phyloP scores from a whole-genome alignment of 2,113 vertebrate species.

The Apodemus speciosus region DNA sequence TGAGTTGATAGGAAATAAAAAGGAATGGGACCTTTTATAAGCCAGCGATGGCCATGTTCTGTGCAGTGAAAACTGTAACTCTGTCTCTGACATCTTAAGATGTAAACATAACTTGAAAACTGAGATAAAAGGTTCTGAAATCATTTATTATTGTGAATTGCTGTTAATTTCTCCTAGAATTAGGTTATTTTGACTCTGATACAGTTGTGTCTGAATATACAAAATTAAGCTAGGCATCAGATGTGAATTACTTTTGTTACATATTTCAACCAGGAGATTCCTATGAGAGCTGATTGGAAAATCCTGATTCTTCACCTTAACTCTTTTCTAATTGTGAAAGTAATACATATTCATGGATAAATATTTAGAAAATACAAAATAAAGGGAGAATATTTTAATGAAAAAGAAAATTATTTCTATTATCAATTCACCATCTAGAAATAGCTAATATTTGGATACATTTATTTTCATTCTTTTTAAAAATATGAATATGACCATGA shows the following conservation, averaged over 20 bases:
- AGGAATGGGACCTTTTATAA: not conserved
- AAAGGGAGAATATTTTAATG: constrained; percentile 36
- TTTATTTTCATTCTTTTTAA: constrained; percentile 49
- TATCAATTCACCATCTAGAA: constrained; percentile 22
- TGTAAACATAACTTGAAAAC: constrained; percentile 16
- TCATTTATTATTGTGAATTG: constrained; percentile 24
- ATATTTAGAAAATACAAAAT: constrained; percentile 55
- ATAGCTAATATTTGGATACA: constrained; percentile 54
- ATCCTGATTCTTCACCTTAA: constrained; percentile 44
- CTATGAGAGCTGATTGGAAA: constrained; percentile 29
- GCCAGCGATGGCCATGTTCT: not conserved
- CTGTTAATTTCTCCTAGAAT: constrained; percentile 16
- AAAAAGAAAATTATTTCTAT: constrained; percentile 43
- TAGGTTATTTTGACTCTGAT: not conserved
- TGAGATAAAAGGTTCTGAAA: not conserved
- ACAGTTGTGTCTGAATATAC: not conserved
- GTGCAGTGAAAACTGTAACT: not conserved
- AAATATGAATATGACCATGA: constrained; percentile 10
- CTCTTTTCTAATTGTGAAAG: constrained; percentile 67
- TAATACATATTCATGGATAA: constrained; percentile 65
- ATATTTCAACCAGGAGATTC: constrained; percentile 37
- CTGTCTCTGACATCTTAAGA: not conserved
- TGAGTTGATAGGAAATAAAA: not conserved
- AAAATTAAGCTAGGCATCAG: constrained; percentile 23
- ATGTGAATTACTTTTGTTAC: not conserved